Conservation (phyloP, 2,797 vertebrate genomes). For the Pitangus sulphuratus region DNA sequence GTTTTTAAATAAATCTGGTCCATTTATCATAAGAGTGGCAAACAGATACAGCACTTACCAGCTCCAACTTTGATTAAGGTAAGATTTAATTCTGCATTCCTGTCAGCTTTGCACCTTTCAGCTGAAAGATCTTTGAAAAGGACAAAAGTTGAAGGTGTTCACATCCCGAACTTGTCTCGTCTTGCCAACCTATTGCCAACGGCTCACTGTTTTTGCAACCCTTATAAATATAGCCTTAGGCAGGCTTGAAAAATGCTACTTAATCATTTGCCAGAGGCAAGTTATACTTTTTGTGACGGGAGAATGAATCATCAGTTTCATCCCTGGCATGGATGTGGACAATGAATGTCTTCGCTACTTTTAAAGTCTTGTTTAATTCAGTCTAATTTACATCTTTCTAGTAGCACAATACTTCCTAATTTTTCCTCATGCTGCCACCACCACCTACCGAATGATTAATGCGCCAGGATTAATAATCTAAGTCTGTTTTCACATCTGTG, state of each 20-base stretch:
- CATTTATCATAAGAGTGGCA: neutral
- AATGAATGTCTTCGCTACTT: neutral
- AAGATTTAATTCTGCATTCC: neutral
- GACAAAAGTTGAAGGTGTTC: constrained; percentile 31
- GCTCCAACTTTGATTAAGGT: neutral
- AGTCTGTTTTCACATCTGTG: neutral
- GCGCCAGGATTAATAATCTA: neutral
- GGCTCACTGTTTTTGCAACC: constrained; percentile 13
- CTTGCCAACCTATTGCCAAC: constrained; percentile 27
- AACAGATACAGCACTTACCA: neutral
- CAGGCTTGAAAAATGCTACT: constrained; percentile 36
- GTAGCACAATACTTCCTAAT: neutral
- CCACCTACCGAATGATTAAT: neutral
- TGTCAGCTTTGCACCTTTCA: constrained; percentile 6
- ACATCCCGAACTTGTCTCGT: neutral
- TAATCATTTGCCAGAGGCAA: constrained; percentile 57
- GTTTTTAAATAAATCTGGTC: neutral
- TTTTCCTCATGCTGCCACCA: neutral
- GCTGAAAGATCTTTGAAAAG: neutral
- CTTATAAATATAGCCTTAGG: constrained; percentile 22
- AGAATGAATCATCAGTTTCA: constrained; percentile 61
- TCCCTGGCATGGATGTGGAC: neutral
- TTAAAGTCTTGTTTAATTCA: neutral
- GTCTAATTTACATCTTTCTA: neutral
- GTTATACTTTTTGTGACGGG: constrained; percentile 39